Conservation (phyloP, 2,797 vertebrate species). For the Crypturellus tataupa region DNA sequence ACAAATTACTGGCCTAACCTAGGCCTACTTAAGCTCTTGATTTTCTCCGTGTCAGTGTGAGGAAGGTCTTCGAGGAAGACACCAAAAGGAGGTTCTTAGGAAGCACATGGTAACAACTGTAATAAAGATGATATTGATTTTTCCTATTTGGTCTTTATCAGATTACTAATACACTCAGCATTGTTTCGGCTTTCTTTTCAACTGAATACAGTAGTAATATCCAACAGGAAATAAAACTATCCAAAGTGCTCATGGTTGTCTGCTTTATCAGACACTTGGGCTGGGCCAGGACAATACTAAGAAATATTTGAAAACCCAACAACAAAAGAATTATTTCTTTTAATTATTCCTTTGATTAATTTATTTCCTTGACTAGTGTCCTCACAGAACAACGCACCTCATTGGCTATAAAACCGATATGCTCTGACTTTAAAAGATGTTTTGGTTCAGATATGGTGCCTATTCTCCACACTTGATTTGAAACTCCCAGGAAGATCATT, state of each 20-base stretch:
- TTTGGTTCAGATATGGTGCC: background rate
- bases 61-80: background rate
- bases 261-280: background rate
- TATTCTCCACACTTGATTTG: background rate
- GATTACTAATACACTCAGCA: background rate
- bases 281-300: background rate
- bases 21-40: background rate
- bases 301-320: background rate
- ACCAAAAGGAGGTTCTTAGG: background rate
- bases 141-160: background rate
- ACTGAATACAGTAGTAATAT: background rate
- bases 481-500: background rate
- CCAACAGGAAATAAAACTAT: background rate
- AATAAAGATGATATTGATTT: background rate
- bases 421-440: background rate
- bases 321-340: background rate
- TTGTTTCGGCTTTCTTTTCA: background rate
- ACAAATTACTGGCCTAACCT: background rate
- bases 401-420: background rate
- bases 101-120: background rate
- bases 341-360: background rate
- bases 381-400: background rate
- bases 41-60: background rate
- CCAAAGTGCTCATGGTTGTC: background rate
- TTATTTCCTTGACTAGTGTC: background rate